Evolutionary conservation across 2,113 vertebrate genomes (phyloP), one percentile per base, ranked within the genome.

Genomic region (Myotis lucifugus): DNA sequence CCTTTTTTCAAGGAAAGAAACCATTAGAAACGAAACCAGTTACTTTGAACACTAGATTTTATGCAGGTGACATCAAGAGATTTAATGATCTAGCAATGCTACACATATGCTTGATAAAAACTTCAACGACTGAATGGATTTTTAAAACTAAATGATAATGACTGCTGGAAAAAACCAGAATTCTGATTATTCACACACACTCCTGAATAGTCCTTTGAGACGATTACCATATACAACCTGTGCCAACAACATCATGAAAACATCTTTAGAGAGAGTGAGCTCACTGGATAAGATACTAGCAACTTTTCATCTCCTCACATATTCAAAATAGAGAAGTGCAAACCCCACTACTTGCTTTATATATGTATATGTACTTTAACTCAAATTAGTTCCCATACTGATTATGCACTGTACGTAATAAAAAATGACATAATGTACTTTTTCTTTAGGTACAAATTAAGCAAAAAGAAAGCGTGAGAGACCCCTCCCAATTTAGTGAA

Each of bases 51-150:
- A 74, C 66, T 1, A 92, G 40, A 84, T 88, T 88, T 93, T 34
- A 87, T 37, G 87, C 76, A 96, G 70, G 32, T 19, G 32, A 83
- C 46, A 85, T 7, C 25, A 82, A 81, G 2, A 85, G 32, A 88
- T 95, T 91, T 88, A 94, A 96, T 78, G 59, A 93, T 48, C 56
- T 46, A 79, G 54, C 14, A 85, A 12, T 84, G 27, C 15, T 79
- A 14, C 40, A 86, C 46, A 84, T 21, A 0, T 25, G 40, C 34
- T 85, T 85, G 77, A 78, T 85, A 85, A 87, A 93, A 95, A 73
- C 37, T 73, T 94, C 67, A 93, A 84, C 25, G 93, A 94, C 42
- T 48, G 8, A 66, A 46, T 79, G 34, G 64, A 88, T 92, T 93
- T 92, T 52, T 81, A 79, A 95, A 92, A 48, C 46, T 81, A 92